phyloP scores from a whole-genome alignment of 92 coral and sea anemone species.

The Parazoanthus atlanticus region DNA sequence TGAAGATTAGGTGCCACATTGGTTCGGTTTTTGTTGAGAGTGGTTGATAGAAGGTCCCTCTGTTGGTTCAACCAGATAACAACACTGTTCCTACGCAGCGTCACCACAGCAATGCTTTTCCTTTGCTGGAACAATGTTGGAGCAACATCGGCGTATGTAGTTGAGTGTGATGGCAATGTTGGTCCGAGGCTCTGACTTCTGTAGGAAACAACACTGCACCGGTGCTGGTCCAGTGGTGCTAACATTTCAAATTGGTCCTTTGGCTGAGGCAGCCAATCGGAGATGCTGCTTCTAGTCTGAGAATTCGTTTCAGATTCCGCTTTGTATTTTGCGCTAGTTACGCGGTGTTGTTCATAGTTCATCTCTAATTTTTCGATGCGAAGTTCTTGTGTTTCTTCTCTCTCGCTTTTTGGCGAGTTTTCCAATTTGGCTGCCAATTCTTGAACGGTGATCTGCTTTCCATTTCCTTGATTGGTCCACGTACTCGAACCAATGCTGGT shows the following conservation, averaged over 20 bases:
- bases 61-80: conserved; percentile 34
- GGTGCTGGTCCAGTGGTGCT: conserved; percentile 13
- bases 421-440: not conserved
- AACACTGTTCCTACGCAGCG: conserved; percentile 22
- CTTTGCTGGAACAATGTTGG: conserved; percentile 24
- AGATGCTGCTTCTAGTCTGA: conserved; percentile 17
- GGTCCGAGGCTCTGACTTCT: conserved; percentile 36
- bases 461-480: conserved; percentile 10
- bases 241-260: conserved; percentile 15
- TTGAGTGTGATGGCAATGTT: conserved; percentile 7
- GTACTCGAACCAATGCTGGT: not conserved
- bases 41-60: conserved; percentile 4
- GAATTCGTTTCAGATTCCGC: not conserved
- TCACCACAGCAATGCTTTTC: conserved; percentile 38
- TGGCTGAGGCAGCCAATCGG: conserved; percentile 33
- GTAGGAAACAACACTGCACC: conserved; percentile 31
- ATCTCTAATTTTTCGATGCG: not conserved
- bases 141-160: not conserved
- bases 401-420: not conserved
- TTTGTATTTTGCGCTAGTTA: conserved; percentile 16
- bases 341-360: not conserved
- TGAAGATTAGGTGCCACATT: conserved; percentile 6
- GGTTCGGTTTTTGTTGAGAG: conserved; percentile 5
- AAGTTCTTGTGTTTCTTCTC: not conserved
- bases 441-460: not conserved